phyloP scores from a whole-genome alignment of 2,888 invertebrate species.

The Eupeodes luniger region DNA sequence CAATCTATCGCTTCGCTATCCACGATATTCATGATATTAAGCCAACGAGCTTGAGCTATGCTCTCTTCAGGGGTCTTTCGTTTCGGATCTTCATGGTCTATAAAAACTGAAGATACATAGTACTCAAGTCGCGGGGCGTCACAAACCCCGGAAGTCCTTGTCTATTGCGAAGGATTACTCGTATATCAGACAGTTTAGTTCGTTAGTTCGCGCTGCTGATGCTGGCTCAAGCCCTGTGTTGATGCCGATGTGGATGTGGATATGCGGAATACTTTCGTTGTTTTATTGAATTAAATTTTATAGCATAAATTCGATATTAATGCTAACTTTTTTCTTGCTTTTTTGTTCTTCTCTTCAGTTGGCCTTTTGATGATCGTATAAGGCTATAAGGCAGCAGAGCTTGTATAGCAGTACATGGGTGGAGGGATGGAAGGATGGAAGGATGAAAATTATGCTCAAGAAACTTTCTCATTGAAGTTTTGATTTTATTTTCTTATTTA shows the following conservation, averaged over 20 bases:
- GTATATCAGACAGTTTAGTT: slow-evolving; percentile 18
- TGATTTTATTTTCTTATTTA: slow-evolving; percentile 33
- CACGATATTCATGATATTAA: neutral
- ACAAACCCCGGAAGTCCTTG: slow-evolving; percentile 15
- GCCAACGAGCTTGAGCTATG: neutral
- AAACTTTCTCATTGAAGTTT: slow-evolving; percentile 44
- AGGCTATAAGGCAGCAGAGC: neutral
- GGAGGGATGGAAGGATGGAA: neutral
- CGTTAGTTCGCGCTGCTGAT: neutral
- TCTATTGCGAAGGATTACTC: neutral
- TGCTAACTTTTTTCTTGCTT: slow-evolving; percentile 41
- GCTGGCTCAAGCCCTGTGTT: too few relatives aligned
- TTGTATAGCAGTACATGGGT: neutral
- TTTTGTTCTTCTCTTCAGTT: neutral
- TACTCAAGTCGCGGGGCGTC: slow-evolving; percentile 11
- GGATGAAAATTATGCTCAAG: slow-evolving; percentile 38
- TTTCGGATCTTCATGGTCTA: slow-evolving; percentile 32
- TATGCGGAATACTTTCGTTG: slow-evolving; percentile 12
- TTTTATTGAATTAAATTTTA: slow-evolving; percentile 70
- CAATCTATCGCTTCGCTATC: neutral
- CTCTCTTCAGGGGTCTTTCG: neutral
- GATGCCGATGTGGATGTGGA: neutral
- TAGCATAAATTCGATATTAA: slow-evolving; percentile 69
- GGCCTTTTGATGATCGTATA: slow-evolving; percentile 41
- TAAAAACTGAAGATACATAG: slow-evolving; percentile 24